phyloP scores from a whole-genome alignment of 2,888 invertebrate genomes.

The Lasiommata megera region DNA sequence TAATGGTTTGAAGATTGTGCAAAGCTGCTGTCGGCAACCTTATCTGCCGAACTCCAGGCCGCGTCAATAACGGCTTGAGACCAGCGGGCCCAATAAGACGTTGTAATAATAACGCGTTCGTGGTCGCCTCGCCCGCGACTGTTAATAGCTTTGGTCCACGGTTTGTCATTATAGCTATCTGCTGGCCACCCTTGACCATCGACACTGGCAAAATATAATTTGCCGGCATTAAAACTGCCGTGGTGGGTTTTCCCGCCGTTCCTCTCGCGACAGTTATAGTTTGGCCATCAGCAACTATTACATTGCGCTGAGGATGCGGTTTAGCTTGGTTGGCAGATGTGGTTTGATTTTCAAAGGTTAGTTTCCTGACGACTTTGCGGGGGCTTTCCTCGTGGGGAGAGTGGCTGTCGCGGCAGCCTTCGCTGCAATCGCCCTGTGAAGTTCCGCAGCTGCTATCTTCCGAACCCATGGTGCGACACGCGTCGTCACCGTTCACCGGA shows the following conservation, averaged over 20 bases:
- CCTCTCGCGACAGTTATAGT: slow-evolving; percentile 83
- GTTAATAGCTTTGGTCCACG: slow-evolving; percentile 81
- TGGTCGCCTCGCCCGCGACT: slow-evolving; percentile 71
- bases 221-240: slow-evolving; percentile 86
- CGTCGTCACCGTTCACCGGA: slow-evolving; percentile 84
- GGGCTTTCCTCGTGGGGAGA: slow-evolving; percentile 79
- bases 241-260: slow-evolving; percentile 82
- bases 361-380: slow-evolving; percentile 66
- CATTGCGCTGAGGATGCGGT: slow-evolving; percentile 73
- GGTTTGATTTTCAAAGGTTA: slow-evolving; percentile 73
- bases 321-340: slow-evolving; percentile 53
- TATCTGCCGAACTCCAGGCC: slow-evolving; percentile 81
- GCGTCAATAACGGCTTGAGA: slow-evolving; percentile 74
- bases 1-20: slow-evolving; percentile 69
- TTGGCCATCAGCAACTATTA: slow-evolving; percentile 84
- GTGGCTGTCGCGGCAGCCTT: slow-evolving; percentile 75
- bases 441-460: slow-evolving; percentile 89
- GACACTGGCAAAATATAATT: slow-evolving; percentile 87
- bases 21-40: slow-evolving; percentile 69
- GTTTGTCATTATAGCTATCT: slow-evolving; percentile 87
- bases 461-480: slow-evolving; percentile 86
- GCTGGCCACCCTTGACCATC: slow-evolving; percentile 86
- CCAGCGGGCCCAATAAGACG: slow-evolving; percentile 85
- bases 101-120: slow-evolving; percentile 84
- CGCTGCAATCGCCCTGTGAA: slow-evolving; percentile 77